Conservation (phyloP, 2,113 vertebrate species). For the Ciconia stormi region DNA sequence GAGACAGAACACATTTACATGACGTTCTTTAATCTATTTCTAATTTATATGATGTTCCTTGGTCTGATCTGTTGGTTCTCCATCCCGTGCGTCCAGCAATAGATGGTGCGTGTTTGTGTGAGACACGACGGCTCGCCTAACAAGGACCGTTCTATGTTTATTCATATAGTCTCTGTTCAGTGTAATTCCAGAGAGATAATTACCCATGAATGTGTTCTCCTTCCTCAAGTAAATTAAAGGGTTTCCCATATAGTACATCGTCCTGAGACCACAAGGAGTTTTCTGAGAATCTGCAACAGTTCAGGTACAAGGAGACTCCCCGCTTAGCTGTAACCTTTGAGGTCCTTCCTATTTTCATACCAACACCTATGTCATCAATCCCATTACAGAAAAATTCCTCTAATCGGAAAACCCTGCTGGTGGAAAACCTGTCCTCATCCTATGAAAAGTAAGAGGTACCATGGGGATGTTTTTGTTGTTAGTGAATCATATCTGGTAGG, state of each 20-base stretch:
- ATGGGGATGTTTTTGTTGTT: conserved; percentile 60
- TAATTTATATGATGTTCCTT: conserved; percentile 23
- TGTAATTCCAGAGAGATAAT: conserved; percentile 67
- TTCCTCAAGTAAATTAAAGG: conserved; percentile 52
- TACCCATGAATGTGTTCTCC: conserved; percentile 7
- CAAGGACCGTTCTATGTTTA: neutral
- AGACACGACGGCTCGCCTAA: neutral
- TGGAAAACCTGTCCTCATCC: conserved; percentile 68
- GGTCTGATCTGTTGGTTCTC: neutral
- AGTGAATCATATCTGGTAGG: conserved; percentile 73
- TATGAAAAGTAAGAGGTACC: conserved; percentile 61
- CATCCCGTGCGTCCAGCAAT: neutral
- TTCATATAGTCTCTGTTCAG: neutral
- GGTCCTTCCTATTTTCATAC: conserved; percentile 70
- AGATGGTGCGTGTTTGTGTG: neutral
- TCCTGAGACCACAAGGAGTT: conserved; percentile 18
- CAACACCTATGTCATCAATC: conserved; percentile 38
- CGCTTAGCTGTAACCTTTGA: conserved; percentile 68
- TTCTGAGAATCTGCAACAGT: conserved; percentile 30
- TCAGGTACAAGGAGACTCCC: conserved; percentile 56
- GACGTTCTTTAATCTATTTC: conserved; percentile 31
- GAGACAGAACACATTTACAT: neutral
- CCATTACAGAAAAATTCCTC: conserved; percentile 67
- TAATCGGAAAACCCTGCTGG: conserved; percentile 53
- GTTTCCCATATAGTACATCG: conserved; percentile 36